A percentile compares a stretch with the other conserved stretches of the same genome.
These are phyloP conservation scores for Tetranychus piercei DNA, from an alignment of 2,888 invertebrate species.

Conservation along the genomic window DNA sequence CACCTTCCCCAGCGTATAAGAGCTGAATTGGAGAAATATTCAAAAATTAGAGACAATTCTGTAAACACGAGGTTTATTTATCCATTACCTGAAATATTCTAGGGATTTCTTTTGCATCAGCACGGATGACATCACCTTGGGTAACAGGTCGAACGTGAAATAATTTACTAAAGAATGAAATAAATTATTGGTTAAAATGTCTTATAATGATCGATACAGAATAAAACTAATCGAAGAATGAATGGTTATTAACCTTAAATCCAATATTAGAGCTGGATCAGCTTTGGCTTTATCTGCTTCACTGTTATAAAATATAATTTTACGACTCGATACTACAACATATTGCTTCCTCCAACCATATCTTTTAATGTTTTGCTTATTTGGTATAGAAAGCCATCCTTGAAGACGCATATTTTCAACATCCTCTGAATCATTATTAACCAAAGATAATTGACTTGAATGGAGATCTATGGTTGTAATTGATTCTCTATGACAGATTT, in stretches of 20 bases:
- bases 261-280: slow-evolving; percentile 80
- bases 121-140: slow-evolving; percentile 95
- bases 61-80: too few relatives aligned
- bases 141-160: slow-evolving; percentile 96
- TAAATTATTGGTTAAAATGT: slow-evolving; percentile 81
- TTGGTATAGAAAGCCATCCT: slow-evolving; percentile 87
- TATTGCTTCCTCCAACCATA: slow-evolving; percentile 95
- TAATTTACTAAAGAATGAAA: slow-evolving; percentile 86
- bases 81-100: slow-evolving; percentile 64
- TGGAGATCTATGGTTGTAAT: slow-evolving; percentile 9
- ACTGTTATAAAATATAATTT: slow-evolving; percentile 89
- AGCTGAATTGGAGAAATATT: slow-evolving; percentile 40
- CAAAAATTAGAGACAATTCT: not conserved
- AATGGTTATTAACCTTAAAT: slow-evolving; percentile 54
- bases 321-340: slow-evolving; percentile 85
- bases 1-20: slow-evolving; percentile 90
- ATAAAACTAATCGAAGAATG: not conserved
- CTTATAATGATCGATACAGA: not conserved
- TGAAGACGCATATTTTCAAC: slow-evolving; percentile 44
- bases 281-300: slow-evolving; percentile 84
- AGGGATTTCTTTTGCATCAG: slow-evolving; percentile 96
- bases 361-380: slow-evolving; percentile 78
- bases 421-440: slow-evolving; percentile 10
- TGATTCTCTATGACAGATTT: not conserved
- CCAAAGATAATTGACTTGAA: slow-evolving; percentile 2